Evolutionary conservation across 2,888 invertebrate species (phyloP), one percentile per base, ranked within the genome.

Genomic region (Aspidapion aeneum): DNA sequence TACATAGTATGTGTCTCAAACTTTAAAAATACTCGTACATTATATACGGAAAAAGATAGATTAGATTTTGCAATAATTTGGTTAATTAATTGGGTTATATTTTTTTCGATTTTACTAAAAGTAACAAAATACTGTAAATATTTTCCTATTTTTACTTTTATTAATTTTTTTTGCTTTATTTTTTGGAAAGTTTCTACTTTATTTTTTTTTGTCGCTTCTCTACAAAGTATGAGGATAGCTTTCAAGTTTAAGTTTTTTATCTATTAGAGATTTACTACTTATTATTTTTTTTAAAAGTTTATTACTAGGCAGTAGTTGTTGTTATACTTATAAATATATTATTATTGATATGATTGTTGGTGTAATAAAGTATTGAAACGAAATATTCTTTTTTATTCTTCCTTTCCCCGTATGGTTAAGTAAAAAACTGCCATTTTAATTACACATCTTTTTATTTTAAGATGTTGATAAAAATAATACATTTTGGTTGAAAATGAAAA

Each of bases 341-440:
- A 78, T 76, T n/a, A n/a, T n/a, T n/a, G 77, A 80, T 79, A 79
- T 80, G 79, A 79, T 79, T 80, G 80, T 80, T 80, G 80, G 80
- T 80, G 80, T 80, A 80, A 80, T 80, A 80, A 80, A 80, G 67
- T 65, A 67, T 65, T 67, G 62, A 67, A 67, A 67, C 63, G n/a
- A n/a, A n/a, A n/a, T n/a, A n/a, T n/a, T n/a, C n/a, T n/a, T n/a
- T n/a, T n/a, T n/a, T n/a, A n/a, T n/a, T n/a, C n/a, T n/a, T n/a
- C n/a, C n/a, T n/a, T n/a, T n/a, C n/a, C n/a, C n/a, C n/a, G n/a
- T n/a, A n/a, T n/a, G n/a, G n/a, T n/a, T n/a, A n/a, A n/a, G n/a
- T n/a, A n/a, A n/a, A n/a, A n/a, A n/a, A n/a, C n/a, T n/a, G n/a
- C n/a, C n/a, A n/a, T n/a, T n/a, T n/a, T n/a, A n/a, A n/a, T n/a